Evolutionary conservation across 2,113 vertebrate species (phyloP).

Genomic region (Chlorodrepanis virens): DNA sequence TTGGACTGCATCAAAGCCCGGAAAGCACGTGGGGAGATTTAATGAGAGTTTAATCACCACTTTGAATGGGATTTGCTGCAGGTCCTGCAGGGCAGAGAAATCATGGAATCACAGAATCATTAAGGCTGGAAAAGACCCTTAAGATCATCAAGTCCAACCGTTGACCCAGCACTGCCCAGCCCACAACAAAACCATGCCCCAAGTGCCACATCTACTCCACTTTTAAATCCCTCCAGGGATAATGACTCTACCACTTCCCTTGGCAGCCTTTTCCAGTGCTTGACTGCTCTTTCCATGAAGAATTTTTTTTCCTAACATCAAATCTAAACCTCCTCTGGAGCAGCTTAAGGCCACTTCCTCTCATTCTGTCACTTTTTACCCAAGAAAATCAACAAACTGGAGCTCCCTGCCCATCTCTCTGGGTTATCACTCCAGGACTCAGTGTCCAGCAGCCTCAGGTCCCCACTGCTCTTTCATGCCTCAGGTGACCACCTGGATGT

Average conservation of each 20-base stretch:
- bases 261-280: background rate
- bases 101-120: background rate
- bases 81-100: background rate
- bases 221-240: background rate
- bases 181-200: background rate
- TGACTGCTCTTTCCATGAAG: background rate
- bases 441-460: background rate
- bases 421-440: background rate
- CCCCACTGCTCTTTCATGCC: rapidly evolving
- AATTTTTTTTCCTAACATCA: background rate
- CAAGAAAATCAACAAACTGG: background rate
- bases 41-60: background rate
- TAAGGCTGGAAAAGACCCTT: background rate
- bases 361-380: rapidly evolving
- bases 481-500: background rate
- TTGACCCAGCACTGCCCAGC: background rate
- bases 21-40: background rate
- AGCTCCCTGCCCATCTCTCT: background rate
- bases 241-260: background rate
- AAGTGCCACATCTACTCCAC: rapidly evolving
- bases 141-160: background rate
- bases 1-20: background rate
- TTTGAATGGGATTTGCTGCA: background rate
- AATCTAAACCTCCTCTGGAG: background rate
- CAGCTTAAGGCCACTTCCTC: background rate